A percentile compares a stretch with the other conserved stretches of the same genome.
phyloP scores from a whole-genome alignment of 2,797 vertebrate species.

The Poecilia gillii region DNA sequence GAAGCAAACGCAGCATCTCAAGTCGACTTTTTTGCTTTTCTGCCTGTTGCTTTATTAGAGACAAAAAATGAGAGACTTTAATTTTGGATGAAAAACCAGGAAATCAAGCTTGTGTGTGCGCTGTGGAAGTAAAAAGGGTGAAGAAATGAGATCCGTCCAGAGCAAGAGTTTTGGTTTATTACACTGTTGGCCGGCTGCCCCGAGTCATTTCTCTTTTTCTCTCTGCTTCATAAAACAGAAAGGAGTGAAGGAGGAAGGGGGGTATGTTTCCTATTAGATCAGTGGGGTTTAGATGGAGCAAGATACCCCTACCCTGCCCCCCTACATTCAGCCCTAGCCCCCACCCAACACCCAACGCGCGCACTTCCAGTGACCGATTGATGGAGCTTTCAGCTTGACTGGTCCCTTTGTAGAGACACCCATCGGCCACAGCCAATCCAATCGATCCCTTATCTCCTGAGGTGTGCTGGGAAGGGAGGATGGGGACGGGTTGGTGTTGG shows the following conservation, averaged over 20 bases:
- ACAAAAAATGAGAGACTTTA: neutral
- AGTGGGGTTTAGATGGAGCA: conserved; percentile 54
- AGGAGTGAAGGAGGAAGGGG: neutral
- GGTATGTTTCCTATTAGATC: conserved; percentile 55
- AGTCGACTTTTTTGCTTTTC: neutral
- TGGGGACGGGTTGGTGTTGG: conserved; percentile 12
- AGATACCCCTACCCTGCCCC: conserved; percentile 24
- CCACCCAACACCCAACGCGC: conserved; percentile 12
- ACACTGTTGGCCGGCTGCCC: conserved; percentile 55
- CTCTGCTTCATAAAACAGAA: conserved; percentile 62
- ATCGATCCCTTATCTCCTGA: conserved; percentile 65
- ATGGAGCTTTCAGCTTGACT: conserved; percentile 57
- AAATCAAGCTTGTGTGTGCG: neutral
- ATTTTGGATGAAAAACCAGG: neutral
- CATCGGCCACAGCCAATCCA: conserved; percentile 39
- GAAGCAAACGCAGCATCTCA: neutral
- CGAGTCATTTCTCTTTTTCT: conserved; percentile 60
- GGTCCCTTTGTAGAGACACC: conserved; percentile 45
- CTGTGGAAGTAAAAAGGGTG: conserved; percentile 27
- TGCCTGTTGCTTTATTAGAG: neutral
- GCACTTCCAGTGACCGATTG: conserved; percentile 43
- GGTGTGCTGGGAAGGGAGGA: conserved; percentile 26
- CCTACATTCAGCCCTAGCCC: conserved; percentile 28
- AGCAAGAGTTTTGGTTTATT: conserved; percentile 68
- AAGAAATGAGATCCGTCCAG: conserved; percentile 49